Evolutionary conservation across 2,797 vertebrate genomes (phyloP), one percentile per base, ranked within the genome.

Genomic region (Champsocephalus gunnari): DNA sequence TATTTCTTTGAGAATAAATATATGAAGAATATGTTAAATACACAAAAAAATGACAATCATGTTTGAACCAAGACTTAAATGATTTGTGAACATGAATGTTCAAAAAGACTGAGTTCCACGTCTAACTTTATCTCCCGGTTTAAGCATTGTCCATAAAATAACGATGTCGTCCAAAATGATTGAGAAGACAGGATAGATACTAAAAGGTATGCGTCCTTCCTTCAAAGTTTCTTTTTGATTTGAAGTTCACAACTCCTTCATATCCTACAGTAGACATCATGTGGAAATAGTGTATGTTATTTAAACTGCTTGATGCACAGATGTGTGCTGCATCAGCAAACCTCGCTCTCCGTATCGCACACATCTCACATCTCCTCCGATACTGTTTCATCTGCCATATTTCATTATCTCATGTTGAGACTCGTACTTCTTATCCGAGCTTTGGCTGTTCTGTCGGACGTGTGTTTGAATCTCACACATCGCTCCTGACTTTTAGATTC

Each of bases 351-450:
- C 17, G 13, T 61, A 16, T 47, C 44, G 9, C 3, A 17, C 11
- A 9, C 60, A 2, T 10, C 11, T 76, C 13, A 13, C 2, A 47
- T 43, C 16, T 1, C 28, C 28, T 56, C 41, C 3, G 13, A 1
- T 11, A 9, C 14, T 41, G 45, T 24, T 72, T 65, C 8, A 66
- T 73, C n/a, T 57, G 49, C 32, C 32, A 16, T 34, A 44, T 76
- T 19, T 43, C 38, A 38, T n/a, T 14, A 50, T 53, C 32, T 70
- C 43, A 50, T 32, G 44, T 24, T 12, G 34, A 66, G 70, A 57
- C 45, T 63, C 44, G 16, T 0, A 21, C 59, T 16, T 17, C 41
- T 58, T 28, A 13, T 63, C 24, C 1, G 16, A 60, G 72, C 54
- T 9, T 21, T 19, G 6, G 34, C 32, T 5, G 24, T 14, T 8